Percentiles rank a stretch among this genome's conserved stretches.
Evolutionary conservation across 1,140 invertebrate species (phyloP).

Genomic region (Pseudobourletiella spinata): DNA sequence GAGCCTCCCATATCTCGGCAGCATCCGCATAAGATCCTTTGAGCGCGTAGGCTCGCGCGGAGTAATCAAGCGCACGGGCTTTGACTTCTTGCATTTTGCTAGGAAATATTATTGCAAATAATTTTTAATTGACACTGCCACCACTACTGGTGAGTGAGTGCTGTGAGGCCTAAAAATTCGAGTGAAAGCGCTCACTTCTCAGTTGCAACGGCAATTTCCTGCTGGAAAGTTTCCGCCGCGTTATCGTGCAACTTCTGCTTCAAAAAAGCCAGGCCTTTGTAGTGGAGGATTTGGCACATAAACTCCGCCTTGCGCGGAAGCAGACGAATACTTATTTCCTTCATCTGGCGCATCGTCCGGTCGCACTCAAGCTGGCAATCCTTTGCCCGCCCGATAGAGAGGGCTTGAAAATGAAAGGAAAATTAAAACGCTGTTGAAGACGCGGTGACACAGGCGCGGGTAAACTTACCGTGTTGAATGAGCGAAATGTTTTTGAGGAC

Average conservation of each 20-base stretch:
- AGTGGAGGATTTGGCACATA: conserved; percentile 29
- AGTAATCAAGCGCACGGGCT: conserved; percentile 26
- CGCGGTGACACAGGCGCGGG: too few relatives aligned
- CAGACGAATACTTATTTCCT: conserved; percentile 24
- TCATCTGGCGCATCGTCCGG: conserved; percentile 34
- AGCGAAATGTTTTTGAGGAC: conserved; percentile 31
- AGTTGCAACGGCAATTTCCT: conserved; percentile 22
- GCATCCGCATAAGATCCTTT: conserved; percentile 31
- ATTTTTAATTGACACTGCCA: too few relatives aligned
- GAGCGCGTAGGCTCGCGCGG: conserved; percentile 21
- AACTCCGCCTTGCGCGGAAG: conserved; percentile 33
- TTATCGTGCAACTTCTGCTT: conserved; percentile 28
- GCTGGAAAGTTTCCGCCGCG: conserved; percentile 28
- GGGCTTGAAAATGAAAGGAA: conserved; percentile 14
- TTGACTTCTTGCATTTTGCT: conserved; percentile 25
- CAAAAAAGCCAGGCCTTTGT: conserved; percentile 30
- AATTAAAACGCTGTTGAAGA: conserved; percentile 1
- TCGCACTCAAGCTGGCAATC: conserved; percentile 36
- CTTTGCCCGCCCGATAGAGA: conserved; percentile 28
- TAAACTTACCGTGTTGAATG: conserved; percentile 31
- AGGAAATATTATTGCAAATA: too few relatives aligned
- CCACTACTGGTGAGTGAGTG: too few relatives aligned
- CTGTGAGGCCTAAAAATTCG: too few relatives aligned
- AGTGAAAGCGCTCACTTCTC: conserved; percentile 27
- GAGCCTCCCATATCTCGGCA: conserved; percentile 30